Conservation (phyloP, 2,797 vertebrate species). For the Amphiprion clarkii region DNA sequence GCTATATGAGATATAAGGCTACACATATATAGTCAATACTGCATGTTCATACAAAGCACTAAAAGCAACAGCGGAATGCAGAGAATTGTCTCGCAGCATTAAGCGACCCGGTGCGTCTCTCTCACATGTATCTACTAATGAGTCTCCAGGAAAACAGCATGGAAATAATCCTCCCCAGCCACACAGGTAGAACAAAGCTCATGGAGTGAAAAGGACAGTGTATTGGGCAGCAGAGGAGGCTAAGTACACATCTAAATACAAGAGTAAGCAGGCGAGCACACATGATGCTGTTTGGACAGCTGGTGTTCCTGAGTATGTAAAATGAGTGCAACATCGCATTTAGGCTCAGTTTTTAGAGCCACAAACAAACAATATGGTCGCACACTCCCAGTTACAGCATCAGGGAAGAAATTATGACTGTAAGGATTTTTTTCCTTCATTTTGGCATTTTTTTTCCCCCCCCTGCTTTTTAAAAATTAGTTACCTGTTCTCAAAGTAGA, state of each 20-base stretch:
- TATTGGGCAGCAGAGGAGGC: conserved; percentile 83
- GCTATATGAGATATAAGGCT: neutral
- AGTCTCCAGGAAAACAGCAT: conserved; percentile 70
- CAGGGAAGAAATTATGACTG: conserved; percentile 52
- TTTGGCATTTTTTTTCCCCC: conserved; percentile 13
- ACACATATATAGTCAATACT: neutral
- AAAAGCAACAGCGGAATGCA: conserved; percentile 48
- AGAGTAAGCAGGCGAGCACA: conserved; percentile 87
- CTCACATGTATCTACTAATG: conserved; percentile 67
- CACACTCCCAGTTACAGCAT: conserved; percentile 43
- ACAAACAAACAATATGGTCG: conserved; percentile 69
- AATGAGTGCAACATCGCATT: conserved; percentile 82
- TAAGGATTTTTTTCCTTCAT: conserved; percentile 9
- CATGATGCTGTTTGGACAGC: conserved; percentile 93
- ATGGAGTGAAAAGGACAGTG: conserved; percentile 85
- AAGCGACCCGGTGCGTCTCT: conserved; percentile 35
- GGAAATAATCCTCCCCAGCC: conserved; percentile 78
- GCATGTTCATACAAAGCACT: conserved; percentile 35
- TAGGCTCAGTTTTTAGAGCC: conserved; percentile 71
- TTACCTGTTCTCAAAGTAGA: conserved; percentile 54
- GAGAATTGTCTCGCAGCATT: conserved; percentile 56
- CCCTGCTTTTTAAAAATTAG: conserved; percentile 5
- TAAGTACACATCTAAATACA: conserved; percentile 90
- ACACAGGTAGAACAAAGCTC: conserved; percentile 84
- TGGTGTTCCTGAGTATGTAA: conserved; percentile 87